phyloP scores from a whole-genome alignment of 2,888 invertebrate genomes.

The Ephialtes manifestator region DNA sequence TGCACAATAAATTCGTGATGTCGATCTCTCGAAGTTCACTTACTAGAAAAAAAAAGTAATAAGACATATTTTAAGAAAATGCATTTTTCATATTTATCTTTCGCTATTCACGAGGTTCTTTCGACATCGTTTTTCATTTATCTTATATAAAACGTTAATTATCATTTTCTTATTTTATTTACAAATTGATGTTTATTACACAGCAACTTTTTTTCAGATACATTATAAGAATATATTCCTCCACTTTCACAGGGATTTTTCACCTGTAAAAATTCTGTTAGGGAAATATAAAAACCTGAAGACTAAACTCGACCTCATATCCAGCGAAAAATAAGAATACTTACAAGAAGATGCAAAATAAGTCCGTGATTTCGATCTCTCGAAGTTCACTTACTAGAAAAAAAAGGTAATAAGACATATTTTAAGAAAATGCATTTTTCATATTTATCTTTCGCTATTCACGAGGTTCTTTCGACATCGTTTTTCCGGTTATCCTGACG shows the following conservation, averaged over 20 bases:
- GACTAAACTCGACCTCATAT: not conserved
- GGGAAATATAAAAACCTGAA: not conserved
- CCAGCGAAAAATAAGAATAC: not conserved
- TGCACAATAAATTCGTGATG: not conserved
- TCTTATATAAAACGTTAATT: too few species aligned
- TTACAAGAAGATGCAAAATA: not conserved
- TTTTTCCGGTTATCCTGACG: constrained; percentile 9
- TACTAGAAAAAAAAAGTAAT: not conserved
- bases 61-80: constrained; percentile 11
- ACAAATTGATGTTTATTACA: not conserved
- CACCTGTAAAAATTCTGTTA: not conserved
- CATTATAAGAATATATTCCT: not conserved
- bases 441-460: constrained; percentile 16
- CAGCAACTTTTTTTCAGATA: not conserved
- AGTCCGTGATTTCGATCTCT: constrained; percentile 12
- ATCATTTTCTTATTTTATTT: not conserved
- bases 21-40: constrained; percentile 11
- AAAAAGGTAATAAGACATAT: constrained; percentile 1
- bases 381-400: not conserved
- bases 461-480: not conserved
- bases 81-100: constrained; percentile 31
- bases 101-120: not conserved
- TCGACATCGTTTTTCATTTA: constrained; percentile 3
- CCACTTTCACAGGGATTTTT: not conserved
- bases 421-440: constrained; percentile 26